phyloP scores from a whole-genome alignment of 2,888 invertebrate species.

The Chydorus sphaericus region DNA sequence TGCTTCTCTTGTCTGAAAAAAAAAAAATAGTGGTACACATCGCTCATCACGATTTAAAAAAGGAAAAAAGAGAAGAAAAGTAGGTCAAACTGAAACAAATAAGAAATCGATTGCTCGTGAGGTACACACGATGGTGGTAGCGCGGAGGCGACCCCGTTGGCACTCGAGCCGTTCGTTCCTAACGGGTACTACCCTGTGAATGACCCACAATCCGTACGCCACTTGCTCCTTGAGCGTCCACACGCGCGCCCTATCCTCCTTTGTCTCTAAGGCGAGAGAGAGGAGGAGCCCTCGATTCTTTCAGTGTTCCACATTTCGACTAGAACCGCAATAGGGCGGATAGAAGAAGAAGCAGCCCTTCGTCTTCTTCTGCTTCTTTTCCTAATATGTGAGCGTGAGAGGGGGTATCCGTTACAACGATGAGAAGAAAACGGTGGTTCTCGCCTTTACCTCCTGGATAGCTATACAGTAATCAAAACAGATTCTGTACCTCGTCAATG shows the following conservation, averaged over 20 bases:
- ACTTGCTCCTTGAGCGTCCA: not conserved
- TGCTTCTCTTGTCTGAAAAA: too few species aligned
- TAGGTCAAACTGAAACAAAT: not conserved
- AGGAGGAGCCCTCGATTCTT: too few species aligned
- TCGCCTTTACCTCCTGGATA: too few species aligned
- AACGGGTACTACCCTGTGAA: not conserved
- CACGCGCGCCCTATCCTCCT: not conserved
- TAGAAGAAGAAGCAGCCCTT: too few species aligned
- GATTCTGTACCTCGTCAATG: too few species aligned
- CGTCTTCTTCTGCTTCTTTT: too few species aligned
- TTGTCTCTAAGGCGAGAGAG: not conserved
- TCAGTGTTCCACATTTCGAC: too few species aligned
- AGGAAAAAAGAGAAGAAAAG: not conserved
- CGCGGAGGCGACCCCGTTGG: not conserved
- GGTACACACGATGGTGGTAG: not conserved
- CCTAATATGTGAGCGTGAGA: too few species aligned
- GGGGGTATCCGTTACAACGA: too few species aligned
- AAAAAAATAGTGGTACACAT: not conserved
- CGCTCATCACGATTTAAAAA: not conserved
- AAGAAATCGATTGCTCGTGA: not conserved
- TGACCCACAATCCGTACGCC: slow-evolving; percentile 2
- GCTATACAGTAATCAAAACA: too few species aligned
- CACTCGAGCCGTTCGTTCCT: not conserved
- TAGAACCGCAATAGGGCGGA: too few species aligned
- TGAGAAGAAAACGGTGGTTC: too few species aligned